Conservation (phyloP, 2,888 invertebrate species). For the Syrphus vitripennis region DNA sequence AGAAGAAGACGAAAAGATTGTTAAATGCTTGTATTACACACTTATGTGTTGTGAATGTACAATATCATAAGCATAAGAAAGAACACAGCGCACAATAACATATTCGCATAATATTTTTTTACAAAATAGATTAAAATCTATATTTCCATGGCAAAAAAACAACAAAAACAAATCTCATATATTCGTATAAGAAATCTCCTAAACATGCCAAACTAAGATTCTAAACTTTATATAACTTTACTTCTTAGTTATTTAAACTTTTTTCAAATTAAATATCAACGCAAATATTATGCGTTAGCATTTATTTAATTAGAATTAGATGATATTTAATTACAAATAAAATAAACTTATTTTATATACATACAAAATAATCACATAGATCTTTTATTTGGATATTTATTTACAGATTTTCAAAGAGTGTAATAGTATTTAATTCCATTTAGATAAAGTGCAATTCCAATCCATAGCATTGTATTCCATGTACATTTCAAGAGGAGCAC, state of each 20-base stretch:
- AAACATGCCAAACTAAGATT: slow-evolving; percentile 69
- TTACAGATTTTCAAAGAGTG: slow-evolving; percentile 73
- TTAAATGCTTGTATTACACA: slow-evolving; percentile 80
- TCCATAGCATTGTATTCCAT: slow-evolving; percentile 94
- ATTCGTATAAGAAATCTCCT: slow-evolving; percentile 55
- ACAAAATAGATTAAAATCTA: slow-evolving; percentile 46
- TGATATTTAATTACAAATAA: slow-evolving; percentile 34
- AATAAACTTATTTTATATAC: slow-evolving; percentile 54
- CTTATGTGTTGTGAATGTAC: slow-evolving; percentile 81
- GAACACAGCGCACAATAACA: slow-evolving; percentile 18
- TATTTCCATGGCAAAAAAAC: slow-evolving; percentile 49
- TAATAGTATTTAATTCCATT: slow-evolving; percentile 85
- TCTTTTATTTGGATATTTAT: background rate
- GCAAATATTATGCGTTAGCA: slow-evolving; percentile 39
- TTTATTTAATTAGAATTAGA: slow-evolving; percentile 45
- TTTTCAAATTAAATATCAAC: slow-evolving; percentile 35
- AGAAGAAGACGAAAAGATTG: slow-evolving; percentile 78
- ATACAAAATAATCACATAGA: background rate
- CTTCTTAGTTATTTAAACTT: slow-evolving; percentile 5
- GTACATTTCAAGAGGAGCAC: slow-evolving; percentile 87
- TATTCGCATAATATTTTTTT: slow-evolving; percentile 44
- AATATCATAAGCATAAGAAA: slow-evolving; percentile 76
- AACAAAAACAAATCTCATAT: slow-evolving; percentile 5
- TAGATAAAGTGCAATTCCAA: slow-evolving; percentile 89
- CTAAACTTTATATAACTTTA: slow-evolving; percentile 53